Evolutionary conservation across 2,113 vertebrate species (phyloP), one percentile per base, ranked within the genome.

Genomic region (Neotragus moschatus): DNA sequence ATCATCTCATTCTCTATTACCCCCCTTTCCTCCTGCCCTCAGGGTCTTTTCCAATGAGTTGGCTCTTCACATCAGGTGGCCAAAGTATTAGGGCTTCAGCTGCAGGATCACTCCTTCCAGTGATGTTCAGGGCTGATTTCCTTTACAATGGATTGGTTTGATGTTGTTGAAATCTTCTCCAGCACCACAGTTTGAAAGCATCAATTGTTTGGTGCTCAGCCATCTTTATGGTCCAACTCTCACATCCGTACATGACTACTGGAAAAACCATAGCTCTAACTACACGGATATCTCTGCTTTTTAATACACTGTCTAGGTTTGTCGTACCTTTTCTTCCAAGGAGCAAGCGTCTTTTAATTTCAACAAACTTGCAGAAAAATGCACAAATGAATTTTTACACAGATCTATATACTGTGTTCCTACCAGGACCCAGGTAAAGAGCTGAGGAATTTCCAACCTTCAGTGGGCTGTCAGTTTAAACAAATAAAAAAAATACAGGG

Each of bases 401-500:
- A 47, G 11, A 36, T 28, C 25, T 30, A 6, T 75, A 60, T 23
- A 7, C 81, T 51, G 43, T 70, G 58, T 61, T 33, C 51, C 49
- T 21, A 63, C 11, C 45, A 75, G 47, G 9, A 61, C 28, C n/a
- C 28, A 58, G 63, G 39, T 45, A 13, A 86, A 80, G 77, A 55
- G 39, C 51, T 43, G 28, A 80, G 43, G 84, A 60, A 82, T 73
- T 23, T 96, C 45, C 4, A 49, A 23, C 1, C 39, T 10, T 73
- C 33, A 28, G 47, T 88, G 63, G 15, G 10, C 61, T 96, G 30
- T 30, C 75, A 30, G 11, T 39, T 82, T 75, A 91, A 84, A 19
- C 17, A 77, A 63, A 75, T 88, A 33, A 26, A 90, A 90, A 93
- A 93, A 70, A 43, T 51, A 91, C 26, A 88, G 1, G 53, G 43